Conservation (phyloP, 2,888 invertebrate genomes). For the Bombylius discolor region DNA sequence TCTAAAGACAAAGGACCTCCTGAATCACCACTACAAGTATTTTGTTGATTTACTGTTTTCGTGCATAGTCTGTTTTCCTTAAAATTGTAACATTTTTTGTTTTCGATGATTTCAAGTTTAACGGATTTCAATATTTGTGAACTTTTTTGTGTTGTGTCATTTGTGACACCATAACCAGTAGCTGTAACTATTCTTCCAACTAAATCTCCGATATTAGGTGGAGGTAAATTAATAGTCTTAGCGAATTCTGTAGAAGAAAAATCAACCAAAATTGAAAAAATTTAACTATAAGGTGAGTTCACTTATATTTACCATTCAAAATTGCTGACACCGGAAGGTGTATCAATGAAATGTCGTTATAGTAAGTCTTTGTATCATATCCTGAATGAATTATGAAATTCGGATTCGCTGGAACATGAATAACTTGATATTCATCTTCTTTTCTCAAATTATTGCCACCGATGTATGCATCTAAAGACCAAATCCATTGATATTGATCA, state of each 20-base stretch:
- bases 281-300: neutral
- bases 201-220: neutral
- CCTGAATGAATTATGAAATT: neutral
- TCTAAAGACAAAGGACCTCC: neutral
- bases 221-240: neutral
- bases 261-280: neutral
- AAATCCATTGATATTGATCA: neutral
- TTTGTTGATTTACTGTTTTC: neutral
- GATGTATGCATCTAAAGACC: neutral
- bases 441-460: neutral
- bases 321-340: neutral
- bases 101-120: neutral
- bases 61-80: neutral
- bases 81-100: neutral
- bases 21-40: neutral
- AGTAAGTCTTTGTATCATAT: neutral
- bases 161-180: neutral
- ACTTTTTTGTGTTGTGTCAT: neutral
- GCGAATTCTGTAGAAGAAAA: neutral
- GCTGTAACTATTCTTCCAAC: neutral
- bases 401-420: neutral
- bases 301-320: neutral
- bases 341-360: neutral
- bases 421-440: neutral
- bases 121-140: neutral